Evolutionary conservation across 2,797 vertebrate genomes (phyloP).

Genomic region (Taeniopygia guttata): DNA sequence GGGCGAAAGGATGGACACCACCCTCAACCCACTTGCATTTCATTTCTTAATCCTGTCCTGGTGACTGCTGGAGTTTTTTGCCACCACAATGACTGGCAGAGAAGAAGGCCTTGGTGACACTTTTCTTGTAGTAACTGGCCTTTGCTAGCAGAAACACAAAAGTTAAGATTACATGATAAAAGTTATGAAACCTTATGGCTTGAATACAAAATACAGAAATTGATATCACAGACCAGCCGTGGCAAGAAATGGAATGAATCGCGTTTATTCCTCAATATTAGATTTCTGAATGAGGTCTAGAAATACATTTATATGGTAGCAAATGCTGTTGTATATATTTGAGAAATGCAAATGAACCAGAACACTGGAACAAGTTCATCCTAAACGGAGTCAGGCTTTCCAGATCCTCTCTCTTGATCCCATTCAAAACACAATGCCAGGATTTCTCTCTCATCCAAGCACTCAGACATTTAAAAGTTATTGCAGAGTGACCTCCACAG

Average conservation of each 20-base stretch:
- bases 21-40: neutral
- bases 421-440: accelerated
- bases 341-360: neutral
- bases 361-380: neutral
- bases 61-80: neutral
- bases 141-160: neutral
- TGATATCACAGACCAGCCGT: accelerated
- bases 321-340: too few relatives aligned
- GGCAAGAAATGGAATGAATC: accelerated
- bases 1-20: too few relatives aligned
- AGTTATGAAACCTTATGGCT: neutral
- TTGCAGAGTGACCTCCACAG: too few relatives aligned
- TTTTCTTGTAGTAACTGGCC: too few relatives aligned
- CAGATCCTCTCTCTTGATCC: accelerated
- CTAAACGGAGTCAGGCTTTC: neutral
- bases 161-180: neutral
- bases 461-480: too few relatives aligned
- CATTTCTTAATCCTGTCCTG: neutral
- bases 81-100: too few relatives aligned
- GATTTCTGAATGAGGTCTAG: neutral
- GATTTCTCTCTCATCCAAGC: too few relatives aligned
- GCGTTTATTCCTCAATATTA: neutral
- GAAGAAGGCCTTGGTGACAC: neutral
- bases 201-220: accelerated
- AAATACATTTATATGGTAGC: neutral